Percentiles rank a stretch among this genome's conserved stretches.
Evolutionary conservation across 2,113 vertebrate genomes (phyloP).

Genomic region (Lamprotornis superbus): DNA sequence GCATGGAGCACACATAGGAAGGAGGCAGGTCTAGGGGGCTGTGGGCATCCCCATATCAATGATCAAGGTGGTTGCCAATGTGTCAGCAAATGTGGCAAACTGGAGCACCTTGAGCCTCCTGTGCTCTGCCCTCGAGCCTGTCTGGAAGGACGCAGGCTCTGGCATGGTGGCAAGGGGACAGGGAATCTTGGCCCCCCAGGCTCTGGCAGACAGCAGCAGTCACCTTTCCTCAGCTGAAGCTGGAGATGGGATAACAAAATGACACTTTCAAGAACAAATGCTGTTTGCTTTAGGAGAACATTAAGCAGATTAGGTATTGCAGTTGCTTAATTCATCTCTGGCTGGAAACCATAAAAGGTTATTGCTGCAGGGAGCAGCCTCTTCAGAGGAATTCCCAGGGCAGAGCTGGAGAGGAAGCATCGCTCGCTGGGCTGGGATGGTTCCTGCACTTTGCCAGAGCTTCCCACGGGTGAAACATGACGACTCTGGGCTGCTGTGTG

Average conservation of each 20-base stretch:
- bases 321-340: slow-evolving; percentile 20
- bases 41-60: not conserved
- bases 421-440: not conserved
- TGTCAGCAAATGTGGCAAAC: not conserved
- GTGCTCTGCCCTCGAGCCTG: accelerated
- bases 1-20: accelerated
- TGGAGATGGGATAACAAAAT: not conserved
- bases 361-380: slow-evolving; percentile 34
- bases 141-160: not conserved
- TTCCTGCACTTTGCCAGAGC: not conserved
- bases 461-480: not conserved
- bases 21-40: not conserved
- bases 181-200: not conserved
- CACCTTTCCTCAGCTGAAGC: not conserved
- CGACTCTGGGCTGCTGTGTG: accelerated
- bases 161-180: accelerated
- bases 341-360: slow-evolving; percentile 71
- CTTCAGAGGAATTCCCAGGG: slow-evolving; percentile 48
- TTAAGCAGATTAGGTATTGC: slow-evolving; percentile 32
- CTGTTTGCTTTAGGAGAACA: slow-evolving; percentile 44
- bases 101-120: not conserved
- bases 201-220: not conserved
- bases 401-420: not conserved
- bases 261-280: not conserved
- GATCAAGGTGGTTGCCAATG: accelerated